Conservation (phyloP, 2,797 vertebrate genomes). For the Uromys caudimaculatus region DNA sequence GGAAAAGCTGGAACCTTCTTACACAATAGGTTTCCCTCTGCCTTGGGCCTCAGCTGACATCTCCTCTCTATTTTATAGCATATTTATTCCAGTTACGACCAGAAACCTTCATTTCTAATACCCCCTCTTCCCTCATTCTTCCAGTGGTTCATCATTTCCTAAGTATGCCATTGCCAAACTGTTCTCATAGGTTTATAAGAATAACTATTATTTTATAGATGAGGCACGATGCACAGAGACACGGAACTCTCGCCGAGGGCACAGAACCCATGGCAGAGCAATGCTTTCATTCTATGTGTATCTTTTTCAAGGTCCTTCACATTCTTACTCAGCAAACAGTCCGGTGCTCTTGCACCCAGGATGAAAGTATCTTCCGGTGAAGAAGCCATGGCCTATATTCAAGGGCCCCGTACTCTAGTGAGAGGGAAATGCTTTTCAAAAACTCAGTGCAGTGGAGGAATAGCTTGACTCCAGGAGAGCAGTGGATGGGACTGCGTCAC, state of each 20-base stretch:
- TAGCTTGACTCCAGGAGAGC: neutral
- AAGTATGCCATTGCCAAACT: neutral
- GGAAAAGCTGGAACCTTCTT: neutral
- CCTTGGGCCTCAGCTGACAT: neutral
- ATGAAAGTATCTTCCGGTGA: neutral
- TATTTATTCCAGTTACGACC: neutral
- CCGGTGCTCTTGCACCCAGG: neutral
- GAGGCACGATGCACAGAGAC: constrained; percentile 6
- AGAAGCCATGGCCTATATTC: neutral
- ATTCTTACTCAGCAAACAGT: neutral
- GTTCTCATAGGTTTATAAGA: neutral
- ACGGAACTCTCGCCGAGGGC: neutral
- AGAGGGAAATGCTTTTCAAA: neutral
- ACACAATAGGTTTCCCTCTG: neutral
- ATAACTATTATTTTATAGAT: neutral
- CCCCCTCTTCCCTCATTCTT: neutral
- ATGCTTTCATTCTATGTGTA: neutral
- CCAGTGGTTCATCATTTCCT: neutral
- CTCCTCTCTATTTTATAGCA: neutral
- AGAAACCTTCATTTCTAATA: neutral
- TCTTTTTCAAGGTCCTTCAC: neutral
- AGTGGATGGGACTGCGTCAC: neutral
- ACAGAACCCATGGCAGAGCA: neutral
- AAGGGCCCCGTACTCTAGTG: neutral
- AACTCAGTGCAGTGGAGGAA: neutral